Conservation (phyloP, 2,797 vertebrate species). For the Falco concolor region DNA sequence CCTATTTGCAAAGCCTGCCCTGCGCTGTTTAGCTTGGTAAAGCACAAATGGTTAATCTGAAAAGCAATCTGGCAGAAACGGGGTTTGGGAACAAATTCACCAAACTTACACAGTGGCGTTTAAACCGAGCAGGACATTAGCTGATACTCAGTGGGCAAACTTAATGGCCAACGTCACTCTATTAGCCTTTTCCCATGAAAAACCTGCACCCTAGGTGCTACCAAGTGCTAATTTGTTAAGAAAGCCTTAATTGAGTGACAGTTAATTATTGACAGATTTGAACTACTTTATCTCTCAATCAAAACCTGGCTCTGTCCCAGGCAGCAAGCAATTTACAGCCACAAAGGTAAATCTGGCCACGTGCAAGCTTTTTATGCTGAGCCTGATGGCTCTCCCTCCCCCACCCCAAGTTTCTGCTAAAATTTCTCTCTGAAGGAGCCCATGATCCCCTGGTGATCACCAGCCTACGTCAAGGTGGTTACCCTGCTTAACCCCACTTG, state of each 20-base stretch:
- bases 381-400: slow-evolving; percentile 4
- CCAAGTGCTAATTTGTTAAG: slow-evolving; percentile 66
- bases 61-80: not conserved
- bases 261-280: slow-evolving; percentile 75
- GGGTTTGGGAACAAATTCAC: not conserved
- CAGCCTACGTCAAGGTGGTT: slow-evolving; percentile 75
- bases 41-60: slow-evolving; percentile 22
- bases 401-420: slow-evolving; percentile 1
- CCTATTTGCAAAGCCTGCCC: not conserved
- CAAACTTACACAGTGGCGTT: not conserved
- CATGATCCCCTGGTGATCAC: slow-evolving; percentile 60
- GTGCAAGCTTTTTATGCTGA: slow-evolving; percentile 22
- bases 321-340: slow-evolving; percentile 55
- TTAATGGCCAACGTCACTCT: slow-evolving; percentile 13
- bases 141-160: not conserved
- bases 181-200: slow-evolving; percentile 55
- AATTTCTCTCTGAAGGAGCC: slow-evolving; percentile 47
- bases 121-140: slow-evolving; percentile 31
- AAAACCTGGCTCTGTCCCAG: slow-evolving; percentile 61
- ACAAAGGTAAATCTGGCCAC: slow-evolving; percentile 55
- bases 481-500: slow-evolving; percentile 78
- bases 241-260: slow-evolving; percentile 56
- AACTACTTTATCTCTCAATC: slow-evolving; percentile 73
- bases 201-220: slow-evolving; percentile 59
- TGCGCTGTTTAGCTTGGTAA: not conserved